phyloP scores from a whole-genome alignment of 2,113 vertebrate genomes.

The Myanophis thanlyinensis region DNA sequence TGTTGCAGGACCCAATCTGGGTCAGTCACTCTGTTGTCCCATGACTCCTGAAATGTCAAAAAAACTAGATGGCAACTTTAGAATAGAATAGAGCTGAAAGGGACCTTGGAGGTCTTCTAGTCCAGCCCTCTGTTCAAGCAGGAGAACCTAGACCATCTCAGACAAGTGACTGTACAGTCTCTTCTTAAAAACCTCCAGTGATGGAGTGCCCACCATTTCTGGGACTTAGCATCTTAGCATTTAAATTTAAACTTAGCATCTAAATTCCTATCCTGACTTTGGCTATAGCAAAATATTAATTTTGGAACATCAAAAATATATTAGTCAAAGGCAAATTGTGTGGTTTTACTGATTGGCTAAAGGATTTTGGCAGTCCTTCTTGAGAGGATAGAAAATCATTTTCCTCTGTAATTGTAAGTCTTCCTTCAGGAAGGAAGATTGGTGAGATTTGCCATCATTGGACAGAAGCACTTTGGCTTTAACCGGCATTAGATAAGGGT shows the following conservation, averaged over 20 bases:
- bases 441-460: background rate
- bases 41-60: background rate
- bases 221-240: too few species aligned
- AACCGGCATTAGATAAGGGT: background rate
- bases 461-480: background rate
- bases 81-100: too few species aligned
- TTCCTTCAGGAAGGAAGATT: background rate
- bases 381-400: background rate
- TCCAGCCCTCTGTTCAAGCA: too few species aligned
- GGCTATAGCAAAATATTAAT: background rate
- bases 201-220: too few species aligned
- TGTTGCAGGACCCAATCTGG: background rate
- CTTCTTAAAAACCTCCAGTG: too few species aligned
- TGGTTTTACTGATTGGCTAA: background rate
- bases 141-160: too few species aligned
- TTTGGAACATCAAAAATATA: background rate
- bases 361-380: background rate
- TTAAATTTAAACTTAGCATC: background rate
- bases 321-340: background rate
- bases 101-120: too few species aligned
- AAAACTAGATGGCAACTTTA: background rate
- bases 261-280: background rate
- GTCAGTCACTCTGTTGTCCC: background rate
- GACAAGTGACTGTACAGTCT: too few species aligned
- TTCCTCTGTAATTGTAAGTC: background rate